Conservation (phyloP, 2,888 invertebrate species). For the Branchellion lobata region DNA sequence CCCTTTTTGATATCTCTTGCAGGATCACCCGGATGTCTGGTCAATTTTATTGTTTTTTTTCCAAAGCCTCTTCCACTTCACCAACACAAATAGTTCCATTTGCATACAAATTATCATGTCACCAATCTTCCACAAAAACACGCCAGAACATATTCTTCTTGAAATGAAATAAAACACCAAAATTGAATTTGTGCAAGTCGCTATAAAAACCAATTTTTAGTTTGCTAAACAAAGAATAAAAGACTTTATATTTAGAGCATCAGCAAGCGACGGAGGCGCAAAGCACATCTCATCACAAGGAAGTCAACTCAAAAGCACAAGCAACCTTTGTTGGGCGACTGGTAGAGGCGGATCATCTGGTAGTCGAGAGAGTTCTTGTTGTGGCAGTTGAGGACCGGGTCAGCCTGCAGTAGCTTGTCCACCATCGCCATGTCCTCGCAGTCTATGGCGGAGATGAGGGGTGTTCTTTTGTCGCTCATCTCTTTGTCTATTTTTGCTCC, state of each 20-base stretch:
- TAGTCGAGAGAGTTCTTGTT: constrained; percentile 45
- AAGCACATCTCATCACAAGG: too few species aligned
- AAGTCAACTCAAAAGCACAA: too few species aligned
- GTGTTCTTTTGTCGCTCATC: constrained; percentile 48
- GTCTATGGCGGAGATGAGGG: constrained; percentile 49
- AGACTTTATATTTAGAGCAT: too few species aligned
- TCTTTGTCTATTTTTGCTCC: constrained; percentile 52
- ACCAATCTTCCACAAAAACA: not conserved
- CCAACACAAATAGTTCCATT: not conserved
- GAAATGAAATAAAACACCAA: not conserved
- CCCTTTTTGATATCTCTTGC: constrained; percentile 4
- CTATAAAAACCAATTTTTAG: too few species aligned
- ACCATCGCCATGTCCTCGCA: constrained; percentile 49
- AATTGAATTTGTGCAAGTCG: constrained; percentile 1
- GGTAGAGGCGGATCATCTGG: constrained; percentile 49
- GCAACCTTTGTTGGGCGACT: constrained; percentile 50
- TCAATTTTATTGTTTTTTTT: constrained; percentile 1
- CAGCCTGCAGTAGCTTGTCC: constrained; percentile 47
- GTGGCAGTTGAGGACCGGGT: constrained; percentile 48
- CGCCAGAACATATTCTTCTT: not conserved
- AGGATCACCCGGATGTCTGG: not conserved
- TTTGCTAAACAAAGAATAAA: too few species aligned
- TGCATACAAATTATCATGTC: not conserved
- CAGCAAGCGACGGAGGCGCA: too few species aligned
- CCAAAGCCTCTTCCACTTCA: not conserved